Base-by-base conservation (phyloP, 2,113 vertebrate genomes). In the Bothrops jararaca region DNA sequence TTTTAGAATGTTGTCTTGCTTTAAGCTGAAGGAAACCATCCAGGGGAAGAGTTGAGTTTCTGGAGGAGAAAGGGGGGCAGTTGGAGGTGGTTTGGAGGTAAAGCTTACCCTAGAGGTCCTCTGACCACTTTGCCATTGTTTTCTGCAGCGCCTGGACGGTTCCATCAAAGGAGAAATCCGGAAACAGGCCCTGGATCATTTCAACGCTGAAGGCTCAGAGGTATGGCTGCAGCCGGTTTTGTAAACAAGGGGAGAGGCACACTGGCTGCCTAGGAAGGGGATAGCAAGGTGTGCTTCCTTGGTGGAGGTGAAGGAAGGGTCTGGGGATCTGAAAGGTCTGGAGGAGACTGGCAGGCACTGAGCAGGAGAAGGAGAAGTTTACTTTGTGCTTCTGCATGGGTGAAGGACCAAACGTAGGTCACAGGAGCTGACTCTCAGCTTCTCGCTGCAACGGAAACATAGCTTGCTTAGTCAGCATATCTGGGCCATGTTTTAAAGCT, bases 191-290 rank as follows among this genome's bases (percentile, higher is more conserved):
- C 97, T 99, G 91, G 99, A 99, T 97, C 99, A 99, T 98, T 99
- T 99, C 97, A 99, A 99, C 89, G 99, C 99, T 0, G 99, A 99
- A 94, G 99, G 99, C 94, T 99, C 99, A n/a, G 99, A 99, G 99
- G 99, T 99, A 98, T 11, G 2, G 69, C 42, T 2, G 93, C 85
- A 91, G 34, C 74, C 0, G 7, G 69, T 60, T 39, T 6, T 18
- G 18, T 42, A 64, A 50, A 56, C 1, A 42, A 48, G 85, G 45
- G 5, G 10, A 6, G 57, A 7, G 15, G 50, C 1, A 22, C 24
- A 6, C 29, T 8, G 4, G 42, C 48, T 29, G 50, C 54, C 15
- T 52, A 24, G 69, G 53, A 48, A 26, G 2, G 3, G 13, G 20
- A 20, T 18, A 48, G 42, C 45, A 23, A 20, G 9, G 26, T 22